These are phyloP conservation scores for Virgularia gustaviana DNA, from an alignment of 92 coral and sea anemone genomes.

Conservation along the genomic window DNA sequence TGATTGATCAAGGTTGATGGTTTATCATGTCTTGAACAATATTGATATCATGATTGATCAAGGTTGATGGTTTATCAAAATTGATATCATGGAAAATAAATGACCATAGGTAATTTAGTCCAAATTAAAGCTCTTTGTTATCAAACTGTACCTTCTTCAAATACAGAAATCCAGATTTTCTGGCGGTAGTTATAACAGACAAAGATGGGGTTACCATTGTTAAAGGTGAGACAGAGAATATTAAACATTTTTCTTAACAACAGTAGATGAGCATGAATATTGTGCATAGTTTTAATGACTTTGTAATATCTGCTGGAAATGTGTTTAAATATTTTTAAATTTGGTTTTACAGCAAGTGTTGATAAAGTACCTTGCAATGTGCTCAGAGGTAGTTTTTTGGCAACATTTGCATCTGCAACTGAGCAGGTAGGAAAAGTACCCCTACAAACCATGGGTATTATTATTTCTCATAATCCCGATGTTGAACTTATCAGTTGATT, in stretches of 20 bases:
- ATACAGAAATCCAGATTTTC: conserved; percentile 73
- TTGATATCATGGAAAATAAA: too few species aligned
- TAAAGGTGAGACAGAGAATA: conserved; percentile 62
- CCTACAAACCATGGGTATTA: background rate
- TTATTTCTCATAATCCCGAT: background rate
- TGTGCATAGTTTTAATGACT: background rate
- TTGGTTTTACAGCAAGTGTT: conserved; percentile 62
- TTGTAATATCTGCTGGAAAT: background rate
- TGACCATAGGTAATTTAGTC: background rate
- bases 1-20: too few species aligned
- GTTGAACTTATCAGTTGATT: background rate
- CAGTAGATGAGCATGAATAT: background rate
- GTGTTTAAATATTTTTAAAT: background rate
- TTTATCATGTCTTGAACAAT: too few species aligned
- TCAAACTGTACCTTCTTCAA: background rate
- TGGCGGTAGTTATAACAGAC: conserved; percentile 88
- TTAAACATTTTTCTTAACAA: background rate
- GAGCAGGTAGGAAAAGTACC: conserved; percentile 67
- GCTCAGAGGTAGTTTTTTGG: conserved; percentile 77
- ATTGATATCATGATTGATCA: too few species aligned
- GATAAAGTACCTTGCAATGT: conserved; percentile 79
- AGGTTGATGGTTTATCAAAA: too few species aligned
- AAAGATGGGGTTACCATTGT: conserved; percentile 97
- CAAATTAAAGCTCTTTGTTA: background rate
- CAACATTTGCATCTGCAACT: conserved; percentile 94